phyloP scores from a whole-genome alignment of 2,888 invertebrate genomes.

The Theretra japonica region DNA sequence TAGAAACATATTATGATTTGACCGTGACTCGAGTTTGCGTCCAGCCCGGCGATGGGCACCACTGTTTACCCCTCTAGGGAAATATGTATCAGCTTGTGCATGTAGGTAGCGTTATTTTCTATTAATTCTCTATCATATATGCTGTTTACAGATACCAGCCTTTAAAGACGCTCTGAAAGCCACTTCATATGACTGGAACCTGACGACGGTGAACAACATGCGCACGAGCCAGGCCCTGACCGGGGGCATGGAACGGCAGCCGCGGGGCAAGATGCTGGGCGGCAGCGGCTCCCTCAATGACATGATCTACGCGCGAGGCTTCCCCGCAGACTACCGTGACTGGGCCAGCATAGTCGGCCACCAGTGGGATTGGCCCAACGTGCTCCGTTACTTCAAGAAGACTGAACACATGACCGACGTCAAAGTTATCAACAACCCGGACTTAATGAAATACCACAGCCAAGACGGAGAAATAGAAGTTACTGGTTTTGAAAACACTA shows the following conservation, averaged over 20 bases:
- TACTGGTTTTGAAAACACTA: constrained; percentile 50
- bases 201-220: constrained; percentile 62
- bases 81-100: no score
- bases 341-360: constrained; percentile 62
- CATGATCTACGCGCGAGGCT: constrained; percentile 74
- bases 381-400: constrained; percentile 68
- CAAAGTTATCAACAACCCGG: constrained; percentile 56
- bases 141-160: constrained; percentile 63
- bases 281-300: constrained; percentile 72
- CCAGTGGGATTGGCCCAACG: constrained; percentile 66
- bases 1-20: no score
- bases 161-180: constrained; percentile 54
- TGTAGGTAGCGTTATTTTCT: no score
- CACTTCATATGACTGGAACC: constrained; percentile 71
- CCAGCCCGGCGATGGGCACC: no score
- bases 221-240: constrained; percentile 61
- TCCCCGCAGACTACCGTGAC: constrained; percentile 68
- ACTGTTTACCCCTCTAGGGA: no score
- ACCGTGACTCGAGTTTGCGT: no score
- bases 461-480: constrained; percentile 68
- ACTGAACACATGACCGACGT: constrained; percentile 69
- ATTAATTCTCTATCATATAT: neutral
- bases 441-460: constrained; percentile 63
- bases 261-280: constrained; percentile 71
- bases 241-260: constrained; percentile 62